Percentiles rank a stretch among this genome's conserved stretches.
Evolutionary conservation across 2,888 invertebrate species (phyloP).

Genomic region (Dryocosmus kuriphilus): DNA sequence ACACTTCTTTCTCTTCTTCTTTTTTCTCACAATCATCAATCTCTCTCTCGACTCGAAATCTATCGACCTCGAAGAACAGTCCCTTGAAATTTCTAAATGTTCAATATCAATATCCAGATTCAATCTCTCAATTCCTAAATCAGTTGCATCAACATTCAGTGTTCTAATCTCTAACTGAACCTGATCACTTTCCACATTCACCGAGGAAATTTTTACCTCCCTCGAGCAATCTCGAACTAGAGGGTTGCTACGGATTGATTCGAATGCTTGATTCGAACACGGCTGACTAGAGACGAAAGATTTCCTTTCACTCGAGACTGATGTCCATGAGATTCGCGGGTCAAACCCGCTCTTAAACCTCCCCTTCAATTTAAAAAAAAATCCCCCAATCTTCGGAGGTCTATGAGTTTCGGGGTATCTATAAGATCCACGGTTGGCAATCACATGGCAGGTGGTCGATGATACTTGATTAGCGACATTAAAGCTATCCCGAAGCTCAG

Average conservation of each 20-base stretch:
- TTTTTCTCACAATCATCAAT: constrained; percentile 8
- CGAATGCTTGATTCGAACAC: constrained; percentile 10
- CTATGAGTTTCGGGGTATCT: not conserved
- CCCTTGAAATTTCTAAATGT: constrained; percentile 3
- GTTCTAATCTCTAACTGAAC: constrained; percentile 3
- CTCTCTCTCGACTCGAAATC: constrained; percentile 10
- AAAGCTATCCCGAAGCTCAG: constrained; percentile 19
- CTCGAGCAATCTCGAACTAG: not conserved
- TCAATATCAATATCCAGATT: constrained; percentile 9
- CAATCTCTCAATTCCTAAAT: constrained; percentile 9
- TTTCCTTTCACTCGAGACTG: constrained; percentile 13
- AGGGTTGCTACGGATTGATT: not conserved
- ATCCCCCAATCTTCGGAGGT: not conserved
- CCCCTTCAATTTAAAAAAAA: constrained; percentile 28
- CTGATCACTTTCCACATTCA: not conserved
- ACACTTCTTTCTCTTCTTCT: constrained; percentile 48
- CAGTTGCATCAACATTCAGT: not conserved
- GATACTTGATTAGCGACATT: constrained; percentile 10
- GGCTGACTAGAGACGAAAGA: constrained; percentile 25
- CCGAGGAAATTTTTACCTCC: not conserved
- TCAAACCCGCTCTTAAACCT: constrained; percentile 25
- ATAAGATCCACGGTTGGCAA: constrained; percentile 14
- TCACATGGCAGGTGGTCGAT: constrained; percentile 35
- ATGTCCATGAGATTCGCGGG: constrained; percentile 28
- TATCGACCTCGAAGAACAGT: not conserved